phyloP scores from a whole-genome alignment of 2,888 invertebrate genomes.

The Sinopyrophorus schimmeli region DNA sequence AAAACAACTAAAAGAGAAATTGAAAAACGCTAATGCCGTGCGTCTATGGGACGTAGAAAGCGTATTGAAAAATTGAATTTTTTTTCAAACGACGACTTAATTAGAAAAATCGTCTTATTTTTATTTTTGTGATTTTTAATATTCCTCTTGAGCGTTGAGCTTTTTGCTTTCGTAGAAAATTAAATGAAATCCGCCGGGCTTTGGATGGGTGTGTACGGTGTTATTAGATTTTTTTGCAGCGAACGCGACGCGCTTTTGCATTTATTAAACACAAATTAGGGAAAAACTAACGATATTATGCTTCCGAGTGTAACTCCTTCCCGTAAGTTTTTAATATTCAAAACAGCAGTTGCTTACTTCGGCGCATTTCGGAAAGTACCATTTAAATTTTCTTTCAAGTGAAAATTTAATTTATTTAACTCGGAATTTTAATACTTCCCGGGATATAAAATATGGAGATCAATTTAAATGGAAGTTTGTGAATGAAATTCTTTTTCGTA shows the following conservation, averaged over 20 bases:
- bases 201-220: slow-evolving; percentile 8
- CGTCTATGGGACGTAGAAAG: no score
- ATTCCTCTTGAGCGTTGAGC: slow-evolving; percentile 5
- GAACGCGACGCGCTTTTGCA: slow-evolving; percentile 11
- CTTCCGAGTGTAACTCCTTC: not conserved
- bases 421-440: no score
- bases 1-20: no score
- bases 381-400: no score
- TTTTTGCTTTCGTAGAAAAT: slow-evolving; percentile 7
- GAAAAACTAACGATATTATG: not conserved
- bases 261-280: slow-evolving; percentile 5
- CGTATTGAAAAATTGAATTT: no score
- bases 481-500: no score
- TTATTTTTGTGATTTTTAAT: slow-evolving; percentile 11
- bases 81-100: slow-evolving; percentile 9
- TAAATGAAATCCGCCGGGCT: not conserved
- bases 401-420: no score
- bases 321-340: slow-evolving; percentile 6
- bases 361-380: no score
- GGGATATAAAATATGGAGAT: no score
- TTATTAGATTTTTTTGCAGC: slow-evolving; percentile 21
- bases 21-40: no score
- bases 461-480: no score
- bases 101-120: not conserved
- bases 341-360: not conserved